Conservation (phyloP, 2,113 vertebrate genomes). For the Piprites chloris region DNA sequence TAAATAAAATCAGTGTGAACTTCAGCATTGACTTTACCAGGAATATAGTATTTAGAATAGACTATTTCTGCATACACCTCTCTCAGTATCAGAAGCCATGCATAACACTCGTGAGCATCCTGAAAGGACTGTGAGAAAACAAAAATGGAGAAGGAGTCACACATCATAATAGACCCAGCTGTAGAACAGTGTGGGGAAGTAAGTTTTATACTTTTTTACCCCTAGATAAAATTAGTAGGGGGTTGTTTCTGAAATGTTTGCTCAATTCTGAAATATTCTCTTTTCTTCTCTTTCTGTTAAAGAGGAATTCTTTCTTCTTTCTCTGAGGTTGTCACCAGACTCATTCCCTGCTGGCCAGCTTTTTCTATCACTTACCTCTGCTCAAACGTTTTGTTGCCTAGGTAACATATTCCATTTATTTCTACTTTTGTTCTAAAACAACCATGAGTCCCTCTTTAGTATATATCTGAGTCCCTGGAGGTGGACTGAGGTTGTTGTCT, state of each 20-base stretch:
- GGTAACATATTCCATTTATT: conserved; percentile 25
- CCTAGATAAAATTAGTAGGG: not conserved
- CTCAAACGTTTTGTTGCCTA: conserved; percentile 28
- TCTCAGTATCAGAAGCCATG: not conserved
- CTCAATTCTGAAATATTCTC: not conserved
- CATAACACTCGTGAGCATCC: not conserved
- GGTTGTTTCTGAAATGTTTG: not conserved
- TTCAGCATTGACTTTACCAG: not conserved
- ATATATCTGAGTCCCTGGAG: not conserved
- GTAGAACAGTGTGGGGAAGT: not conserved
- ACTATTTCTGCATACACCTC: not conserved
- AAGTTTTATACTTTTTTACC: not conserved
- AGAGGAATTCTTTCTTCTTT: not conserved
- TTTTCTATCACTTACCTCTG: not conserved
- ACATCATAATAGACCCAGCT: not conserved
- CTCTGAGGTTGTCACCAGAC: not conserved
- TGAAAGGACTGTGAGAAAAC: not conserved
- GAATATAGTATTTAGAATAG: not conserved
- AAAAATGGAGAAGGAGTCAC: not conserved
- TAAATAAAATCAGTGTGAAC: not conserved
- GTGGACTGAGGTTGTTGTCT: not conserved
- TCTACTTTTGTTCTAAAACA: conserved; percentile 7
- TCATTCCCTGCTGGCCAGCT: not conserved
- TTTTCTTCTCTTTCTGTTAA: not conserved
- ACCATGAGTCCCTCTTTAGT: not conserved